Percentiles rank a stretch among this genome's conserved stretches.
Conservation (phyloP, 1,140 invertebrate genomes). For the Philotrypesis tridentata region DNA sequence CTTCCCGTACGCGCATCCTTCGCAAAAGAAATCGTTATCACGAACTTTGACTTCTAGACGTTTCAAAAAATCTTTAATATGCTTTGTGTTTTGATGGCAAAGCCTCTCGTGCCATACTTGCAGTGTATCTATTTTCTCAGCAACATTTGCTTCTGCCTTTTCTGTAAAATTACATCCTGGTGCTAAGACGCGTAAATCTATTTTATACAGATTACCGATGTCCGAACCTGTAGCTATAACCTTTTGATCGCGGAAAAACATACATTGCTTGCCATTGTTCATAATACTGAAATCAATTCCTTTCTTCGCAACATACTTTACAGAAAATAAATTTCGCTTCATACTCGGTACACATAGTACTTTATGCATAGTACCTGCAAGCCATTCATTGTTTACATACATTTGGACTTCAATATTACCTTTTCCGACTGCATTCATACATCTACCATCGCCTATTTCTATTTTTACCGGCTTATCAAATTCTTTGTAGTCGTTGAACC, state of each 20-base stretch:
- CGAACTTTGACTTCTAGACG: background rate
- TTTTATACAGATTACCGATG: constrained; percentile 10
- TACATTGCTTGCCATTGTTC: background rate
- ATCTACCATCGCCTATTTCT: constrained; percentile 7
- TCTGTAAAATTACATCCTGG: background rate
- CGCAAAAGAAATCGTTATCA: background rate
- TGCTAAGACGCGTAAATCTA: constrained; percentile 10
- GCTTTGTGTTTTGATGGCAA: constrained; percentile 1
- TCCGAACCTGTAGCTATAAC: constrained; percentile 14
- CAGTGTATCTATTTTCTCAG: background rate
- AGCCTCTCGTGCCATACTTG: background rate
- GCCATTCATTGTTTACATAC: background rate
- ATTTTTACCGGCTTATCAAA: background rate
- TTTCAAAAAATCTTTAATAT: background rate
- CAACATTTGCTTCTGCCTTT: background rate
- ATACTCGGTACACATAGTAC: constrained; percentile 17
- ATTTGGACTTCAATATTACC: constrained; percentile 26
- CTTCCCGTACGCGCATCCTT: background rate
- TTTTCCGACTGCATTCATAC: background rate
- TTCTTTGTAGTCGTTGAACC: background rate
- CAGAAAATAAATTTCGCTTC: constrained; percentile 14
- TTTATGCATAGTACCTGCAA: background rate
- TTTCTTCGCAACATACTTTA: background rate
- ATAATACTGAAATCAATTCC: background rate
- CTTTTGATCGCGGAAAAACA: background rate